Evolutionary conservation across 2,797 vertebrate genomes (phyloP), one percentile per base, ranked within the genome.

Genomic region (Ctenosaura bakeri): DNA sequence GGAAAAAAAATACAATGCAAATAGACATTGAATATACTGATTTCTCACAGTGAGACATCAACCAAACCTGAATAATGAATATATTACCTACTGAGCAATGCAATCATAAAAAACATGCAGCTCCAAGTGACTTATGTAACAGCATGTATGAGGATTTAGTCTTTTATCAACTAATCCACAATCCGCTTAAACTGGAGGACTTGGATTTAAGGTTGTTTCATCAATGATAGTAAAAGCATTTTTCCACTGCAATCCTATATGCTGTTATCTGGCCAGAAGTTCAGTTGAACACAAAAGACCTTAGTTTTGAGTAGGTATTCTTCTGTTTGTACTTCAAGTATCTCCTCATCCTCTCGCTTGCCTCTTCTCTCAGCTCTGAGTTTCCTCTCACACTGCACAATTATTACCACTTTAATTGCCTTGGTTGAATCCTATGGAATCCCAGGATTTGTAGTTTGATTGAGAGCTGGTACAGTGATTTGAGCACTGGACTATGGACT

Each of bases 11-110:
- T 59, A 83, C 35, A 95, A 94, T 91, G 94, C 89, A 95, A 94
- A 88, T 90, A 88, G 94, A 96, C 86, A 93, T 52, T 0, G 66
- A 95, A 94, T 80, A 90, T 93, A 96, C 90, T 88, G 93, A 92
- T 96, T 96, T 92, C 93, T 87, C 95, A 95, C 95, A 95, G 92
- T 74, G 81, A 96, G 92, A 95, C 94, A 95, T 93, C 93, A 95
- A 42, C 9, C 42, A 93, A 91, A 95, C 92, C 92, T 94, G n/a
- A 91, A 97, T 89, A 97, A 97, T 97, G 97, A 97, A 97, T 97
- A 97, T 94, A 96, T 89, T 94, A 92, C 96, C 96, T 96, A 92
- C 96, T 95, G 96, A 97, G 96, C 96, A 96, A 96, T 96, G 93
- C 94, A 95, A 96, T 94, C 97, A 96, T 95, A 96, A 69, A 97